Evolutionary conservation across 2,888 invertebrate species (phyloP), one percentile per base, ranked within the genome.

Genomic region (Plebejus argus): DNA sequence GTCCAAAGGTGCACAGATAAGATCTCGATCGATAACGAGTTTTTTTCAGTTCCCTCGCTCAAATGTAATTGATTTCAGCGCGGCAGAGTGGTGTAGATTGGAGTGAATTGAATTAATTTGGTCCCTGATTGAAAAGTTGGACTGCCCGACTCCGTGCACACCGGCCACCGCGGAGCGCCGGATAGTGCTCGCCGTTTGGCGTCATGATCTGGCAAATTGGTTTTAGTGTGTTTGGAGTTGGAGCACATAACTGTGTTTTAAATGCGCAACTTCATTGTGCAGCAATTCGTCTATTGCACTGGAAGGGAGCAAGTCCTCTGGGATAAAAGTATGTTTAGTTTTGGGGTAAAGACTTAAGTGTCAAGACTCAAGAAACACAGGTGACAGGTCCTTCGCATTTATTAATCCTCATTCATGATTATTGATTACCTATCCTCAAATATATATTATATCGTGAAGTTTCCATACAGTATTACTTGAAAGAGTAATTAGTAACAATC

Each of bases 41-140:
- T 82, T 83, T 83, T 83, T 80, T 82, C 81, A 80, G 83, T 84
- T 82, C 84, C 83, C 83, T 80, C 84, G 81, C 86, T 85, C 82
- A 84, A 86, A 86, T 84, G 83, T 86, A 88, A 89, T 89, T 88
- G 87, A 88, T 88, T 89, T 82, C 81, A 80, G 81, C 79, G 81
- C 82, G 83, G 84, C 66, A 49, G 84, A 81, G 82, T 82, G 79
- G 83, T 83, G 81, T 82, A 86, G 86, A 88, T 87, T 86, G 85
- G 86, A 89, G 85, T 86, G 86, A 88, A 87, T 87, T 86, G 84
- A 88, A 89, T 89, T 89, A 88, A 88, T 87, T 87, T 83, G 82
- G 83, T 81, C 82, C 81, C 81, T 87, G 87, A 90, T 90, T 89
- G 87, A 88, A 91, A 89, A 87, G 85, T 88, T 87, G 82, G 49